Conservation (phyloP, 2,113 vertebrate genomes). For the Tauraco erythrolophus region DNA sequence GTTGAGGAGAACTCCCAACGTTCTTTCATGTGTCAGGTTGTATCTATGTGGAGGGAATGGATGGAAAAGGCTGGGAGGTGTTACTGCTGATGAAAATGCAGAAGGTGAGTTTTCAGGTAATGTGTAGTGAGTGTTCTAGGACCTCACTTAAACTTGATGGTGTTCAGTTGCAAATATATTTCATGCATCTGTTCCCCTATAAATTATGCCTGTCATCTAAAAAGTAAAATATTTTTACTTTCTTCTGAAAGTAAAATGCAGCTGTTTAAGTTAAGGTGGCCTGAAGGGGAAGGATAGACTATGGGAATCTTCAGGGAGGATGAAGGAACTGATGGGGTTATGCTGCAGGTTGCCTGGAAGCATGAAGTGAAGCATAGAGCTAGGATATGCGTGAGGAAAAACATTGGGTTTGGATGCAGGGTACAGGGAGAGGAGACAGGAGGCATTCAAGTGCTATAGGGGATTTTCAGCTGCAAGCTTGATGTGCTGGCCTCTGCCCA, state of each 20-base stretch:
- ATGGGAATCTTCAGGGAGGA: neutral
- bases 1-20: neutral
- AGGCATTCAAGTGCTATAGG: fast-evolving
- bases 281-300: neutral
- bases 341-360: neutral
- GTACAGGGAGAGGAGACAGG: neutral
- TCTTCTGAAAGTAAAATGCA: neutral
- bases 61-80: neutral
- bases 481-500: neutral
- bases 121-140: neutral
- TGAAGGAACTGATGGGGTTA: neutral
- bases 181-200: neutral
- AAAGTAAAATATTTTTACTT: neutral
- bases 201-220: neutral
- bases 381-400: neutral
- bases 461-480: neutral
- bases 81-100: neutral
- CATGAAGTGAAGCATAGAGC: neutral
- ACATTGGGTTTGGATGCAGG: neutral
- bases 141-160: neutral
- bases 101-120: neutral
- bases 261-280: neutral
- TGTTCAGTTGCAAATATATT: neutral
- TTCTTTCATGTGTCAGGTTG: neutral
- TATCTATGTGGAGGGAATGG: neutral